Evolutionary conservation across 1,140 invertebrate species (phyloP).

Genomic region (Eurosta solidaginis): DNA sequence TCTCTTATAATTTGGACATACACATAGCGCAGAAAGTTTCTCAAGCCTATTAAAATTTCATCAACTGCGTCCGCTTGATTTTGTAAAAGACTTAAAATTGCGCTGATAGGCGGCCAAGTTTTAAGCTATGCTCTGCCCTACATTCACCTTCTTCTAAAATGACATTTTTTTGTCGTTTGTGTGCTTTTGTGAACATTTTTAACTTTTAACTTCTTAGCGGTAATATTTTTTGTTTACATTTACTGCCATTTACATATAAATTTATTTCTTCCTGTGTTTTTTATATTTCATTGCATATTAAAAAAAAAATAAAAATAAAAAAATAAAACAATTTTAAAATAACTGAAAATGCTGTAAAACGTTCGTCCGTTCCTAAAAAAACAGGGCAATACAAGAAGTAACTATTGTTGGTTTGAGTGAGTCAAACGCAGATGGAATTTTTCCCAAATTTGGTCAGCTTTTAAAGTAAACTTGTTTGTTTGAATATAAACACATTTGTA

Average conservation of each 20-base stretch:
- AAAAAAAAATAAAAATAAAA: too few relatives aligned
- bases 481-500: too few relatives aligned
- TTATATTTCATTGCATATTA: too few relatives aligned
- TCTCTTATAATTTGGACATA: background rate
- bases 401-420: too few relatives aligned
- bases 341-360: too few relatives aligned
- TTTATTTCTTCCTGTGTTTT: background rate
- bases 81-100: background rate
- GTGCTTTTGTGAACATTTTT: background rate
- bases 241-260: background rate
- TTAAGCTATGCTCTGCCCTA: background rate
- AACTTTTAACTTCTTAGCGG: constrained; percentile 11
- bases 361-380: too few relatives aligned
- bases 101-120: background rate
- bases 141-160: background rate
- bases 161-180: background rate
- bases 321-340: too few relatives aligned
- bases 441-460: too few relatives aligned
- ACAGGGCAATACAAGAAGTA: too few relatives aligned
- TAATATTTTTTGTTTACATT: background rate
- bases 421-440: too few relatives aligned
- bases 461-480: too few relatives aligned
- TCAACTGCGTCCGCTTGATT: background rate
- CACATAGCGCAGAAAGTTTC: background rate
- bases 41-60: background rate